phyloP scores from a whole-genome alignment of 1,140 invertebrate species.

The Trichoplusia ni region DNA sequence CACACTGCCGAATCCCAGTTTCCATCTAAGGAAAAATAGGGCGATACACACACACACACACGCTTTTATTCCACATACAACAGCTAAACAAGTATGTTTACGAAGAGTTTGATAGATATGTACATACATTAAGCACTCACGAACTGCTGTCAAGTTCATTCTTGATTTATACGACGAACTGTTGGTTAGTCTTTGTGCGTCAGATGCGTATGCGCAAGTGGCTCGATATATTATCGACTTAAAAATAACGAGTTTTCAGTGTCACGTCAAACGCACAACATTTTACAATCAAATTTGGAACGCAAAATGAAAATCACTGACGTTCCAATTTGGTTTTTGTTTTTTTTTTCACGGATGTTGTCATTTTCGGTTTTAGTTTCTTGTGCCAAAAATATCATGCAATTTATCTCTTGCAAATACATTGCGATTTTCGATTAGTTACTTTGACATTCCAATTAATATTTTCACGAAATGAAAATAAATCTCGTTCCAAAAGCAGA shows the following conservation, averaged over 20 bases:
- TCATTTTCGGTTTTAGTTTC: too few species aligned
- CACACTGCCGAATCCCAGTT: neutral
- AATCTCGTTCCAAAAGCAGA: too few species aligned
- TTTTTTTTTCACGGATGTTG: too few species aligned
- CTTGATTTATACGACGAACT: conserved; percentile 56
- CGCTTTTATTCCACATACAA: neutral
- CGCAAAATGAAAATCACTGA: neutral
- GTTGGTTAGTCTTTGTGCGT: conserved; percentile 58
- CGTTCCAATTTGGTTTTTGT: neutral
- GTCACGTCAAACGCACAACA: neutral
- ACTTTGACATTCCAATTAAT: too few species aligned
- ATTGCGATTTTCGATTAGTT: too few species aligned
- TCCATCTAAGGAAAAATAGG: conserved; percentile 2
- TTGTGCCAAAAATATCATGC: too few species aligned
- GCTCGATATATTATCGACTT: conserved; percentile 1
- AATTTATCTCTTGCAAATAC: too few species aligned
- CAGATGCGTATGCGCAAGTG: conserved; percentile 42
- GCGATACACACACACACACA: neutral
- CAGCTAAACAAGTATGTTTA: neutral
- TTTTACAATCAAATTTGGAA: neutral
- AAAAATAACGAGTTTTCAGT: conserved; percentile 16
- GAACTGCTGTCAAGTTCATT: conserved; percentile 52
- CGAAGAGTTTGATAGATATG: neutral
- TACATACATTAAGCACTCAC: neutral
- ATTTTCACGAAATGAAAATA: too few species aligned